Conservation (phyloP, 2,113 vertebrate genomes). For the Raja brachyura region DNA sequence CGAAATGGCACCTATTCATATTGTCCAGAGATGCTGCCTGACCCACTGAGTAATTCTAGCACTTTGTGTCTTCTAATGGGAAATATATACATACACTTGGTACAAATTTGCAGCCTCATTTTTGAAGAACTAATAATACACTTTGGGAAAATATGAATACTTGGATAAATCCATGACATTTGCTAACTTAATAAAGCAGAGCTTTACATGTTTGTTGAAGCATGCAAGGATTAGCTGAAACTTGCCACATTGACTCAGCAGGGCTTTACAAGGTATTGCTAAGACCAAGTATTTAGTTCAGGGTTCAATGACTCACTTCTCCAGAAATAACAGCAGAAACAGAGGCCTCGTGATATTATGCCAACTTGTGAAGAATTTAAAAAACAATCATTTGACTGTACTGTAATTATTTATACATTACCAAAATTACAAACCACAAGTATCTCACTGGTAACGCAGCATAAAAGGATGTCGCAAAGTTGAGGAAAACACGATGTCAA, state of each 20-base stretch:
- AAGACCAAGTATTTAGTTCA: background rate
- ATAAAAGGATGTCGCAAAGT: background rate
- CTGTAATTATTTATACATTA: background rate
- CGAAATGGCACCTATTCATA: no score
- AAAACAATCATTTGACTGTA: background rate
- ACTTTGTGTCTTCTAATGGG: no score
- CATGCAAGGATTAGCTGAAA: conserved; percentile 1
- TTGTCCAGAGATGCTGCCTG: no score
- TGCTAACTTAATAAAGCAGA: background rate
- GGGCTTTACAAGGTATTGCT: conserved; percentile 3
- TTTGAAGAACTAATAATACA: background rate
- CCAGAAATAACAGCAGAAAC: conserved; percentile 17
- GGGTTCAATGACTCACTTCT: conserved; percentile 1
- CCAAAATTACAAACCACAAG: background rate
- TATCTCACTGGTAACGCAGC: background rate
- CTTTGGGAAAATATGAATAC: background rate
- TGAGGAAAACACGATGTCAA: background rate
- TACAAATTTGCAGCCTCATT: background rate
- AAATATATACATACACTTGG: background rate
- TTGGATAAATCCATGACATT: background rate
- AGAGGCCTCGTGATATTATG: background rate
- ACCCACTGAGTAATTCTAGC: no score
- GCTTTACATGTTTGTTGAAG: background rate
- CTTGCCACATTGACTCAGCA: conserved; percentile 1
- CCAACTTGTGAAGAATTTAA: background rate